These are phyloP conservation scores for Epinotia brunnichana DNA, from an alignment of 2,888 invertebrate genomes.

Conservation along the genomic window DNA sequence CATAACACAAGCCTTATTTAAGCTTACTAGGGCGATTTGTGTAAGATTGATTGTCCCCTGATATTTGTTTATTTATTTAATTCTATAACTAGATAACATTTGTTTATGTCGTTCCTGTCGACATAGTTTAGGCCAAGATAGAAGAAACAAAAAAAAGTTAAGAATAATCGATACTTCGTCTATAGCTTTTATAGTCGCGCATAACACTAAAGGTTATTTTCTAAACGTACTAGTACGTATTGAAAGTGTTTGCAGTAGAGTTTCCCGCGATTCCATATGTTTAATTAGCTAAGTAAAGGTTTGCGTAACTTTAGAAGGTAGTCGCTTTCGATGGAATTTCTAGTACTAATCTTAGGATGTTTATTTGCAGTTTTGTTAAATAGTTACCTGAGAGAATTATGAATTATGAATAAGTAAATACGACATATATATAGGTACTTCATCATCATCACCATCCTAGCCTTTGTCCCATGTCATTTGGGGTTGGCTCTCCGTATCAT, in stretches of 20 bases:
- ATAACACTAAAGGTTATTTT: conserved; percentile 15
- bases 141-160: background rate
- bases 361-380: conserved; percentile 18
- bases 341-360: conserved; percentile 16
- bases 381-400: conserved; percentile 25
- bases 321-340: conserved; percentile 36
- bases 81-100: too few relatives aligned
- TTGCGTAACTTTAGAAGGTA: conserved; percentile 36
- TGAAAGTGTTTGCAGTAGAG: conserved; percentile 38
- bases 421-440: too few relatives aligned
- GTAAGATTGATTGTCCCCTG: too few relatives aligned
- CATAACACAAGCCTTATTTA: too few relatives aligned
- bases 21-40: too few relatives aligned
- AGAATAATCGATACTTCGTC: background rate
- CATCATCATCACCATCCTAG: too few relatives aligned
- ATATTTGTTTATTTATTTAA: too few relatives aligned
- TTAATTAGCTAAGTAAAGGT: conserved; percentile 39
- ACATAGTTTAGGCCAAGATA: background rate
- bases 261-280: conserved; percentile 15
- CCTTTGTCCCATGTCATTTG: too few relatives aligned
- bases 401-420: background rate
- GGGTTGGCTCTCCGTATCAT: too few relatives aligned
- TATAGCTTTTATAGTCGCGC: background rate
- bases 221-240: conserved; percentile 24
- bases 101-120: too few relatives aligned